Evolutionary conservation across 2,888 invertebrate species (phyloP).

Genomic region (Aporophyla lueneburgensis): DNA sequence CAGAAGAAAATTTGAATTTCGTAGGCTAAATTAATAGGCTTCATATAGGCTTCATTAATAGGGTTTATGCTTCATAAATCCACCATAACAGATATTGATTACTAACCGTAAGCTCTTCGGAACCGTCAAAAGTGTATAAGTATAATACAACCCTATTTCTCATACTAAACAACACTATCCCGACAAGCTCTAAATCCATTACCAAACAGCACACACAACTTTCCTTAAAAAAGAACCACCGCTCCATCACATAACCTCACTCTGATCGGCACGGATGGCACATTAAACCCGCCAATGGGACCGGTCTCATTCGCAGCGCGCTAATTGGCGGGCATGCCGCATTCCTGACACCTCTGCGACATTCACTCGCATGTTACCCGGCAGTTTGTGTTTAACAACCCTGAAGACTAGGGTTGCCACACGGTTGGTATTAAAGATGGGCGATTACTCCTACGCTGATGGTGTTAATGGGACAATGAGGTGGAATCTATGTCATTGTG

Average conservation of each 20-base stretch:
- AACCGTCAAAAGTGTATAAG: background rate
- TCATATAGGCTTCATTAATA: too few relatives aligned
- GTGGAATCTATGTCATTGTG: slow-evolving; percentile 17
- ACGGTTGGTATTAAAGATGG: slow-evolving; percentile 36
- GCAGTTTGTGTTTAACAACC: slow-evolving; percentile 65
- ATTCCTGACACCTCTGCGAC: slow-evolving; percentile 73
- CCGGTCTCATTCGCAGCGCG: slow-evolving; percentile 73
- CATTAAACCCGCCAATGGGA: slow-evolving; percentile 64
- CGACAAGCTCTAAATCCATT: background rate
- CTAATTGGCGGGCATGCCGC: slow-evolving; percentile 79
- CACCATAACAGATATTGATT: too few relatives aligned
- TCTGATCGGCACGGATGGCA: slow-evolving; percentile 36
- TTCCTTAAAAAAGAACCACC: slow-evolving; percentile 10
- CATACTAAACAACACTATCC: background rate
- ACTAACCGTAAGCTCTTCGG: background rate
- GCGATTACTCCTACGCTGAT: slow-evolving; percentile 26
- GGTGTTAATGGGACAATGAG: background rate
- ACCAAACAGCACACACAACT: too few relatives aligned
- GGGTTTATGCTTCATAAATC: too few relatives aligned
- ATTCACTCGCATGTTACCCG: slow-evolving; percentile 61
- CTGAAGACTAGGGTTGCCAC: slow-evolving; percentile 58
- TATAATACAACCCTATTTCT: background rate
- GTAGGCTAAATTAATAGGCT: background rate
- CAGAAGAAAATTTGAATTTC: too few relatives aligned
- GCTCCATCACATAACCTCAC: slow-evolving; percentile 9